phyloP scores from a whole-genome alignment of 2,888 invertebrate species.

The Netelia fuscicornis region DNA sequence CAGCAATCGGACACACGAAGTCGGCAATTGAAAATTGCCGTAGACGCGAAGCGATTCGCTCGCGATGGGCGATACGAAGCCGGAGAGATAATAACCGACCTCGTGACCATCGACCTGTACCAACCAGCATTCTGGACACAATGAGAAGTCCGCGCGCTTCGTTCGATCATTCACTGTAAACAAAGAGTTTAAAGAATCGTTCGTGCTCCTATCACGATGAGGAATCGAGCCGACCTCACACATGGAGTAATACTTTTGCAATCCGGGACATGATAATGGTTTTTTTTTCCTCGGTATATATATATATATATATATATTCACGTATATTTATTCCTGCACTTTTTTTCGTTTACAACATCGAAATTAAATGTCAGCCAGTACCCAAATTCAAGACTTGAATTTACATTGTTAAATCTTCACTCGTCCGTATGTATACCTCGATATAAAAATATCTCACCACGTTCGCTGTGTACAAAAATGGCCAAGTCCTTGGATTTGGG shows the following conservation, averaged over 20 bases:
- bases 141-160: conserved; percentile 15
- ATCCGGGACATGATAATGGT: conserved; percentile 1
- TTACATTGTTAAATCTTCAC: conserved; percentile 13
- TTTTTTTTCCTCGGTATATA: background rate
- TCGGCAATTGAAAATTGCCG: conserved; percentile 47
- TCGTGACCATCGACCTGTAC: conserved; percentile 52
- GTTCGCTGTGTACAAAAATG: too few species aligned
- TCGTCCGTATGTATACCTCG: background rate
- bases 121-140: conserved; percentile 19
- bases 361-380: background rate
- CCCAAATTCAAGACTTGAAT: background rate
- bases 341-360: conserved; percentile 1
- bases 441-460: too few species aligned
- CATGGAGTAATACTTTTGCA: conserved; percentile 16
- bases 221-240: conserved; percentile 16
- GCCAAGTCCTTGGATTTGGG: too few species aligned
- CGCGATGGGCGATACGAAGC: conserved; percentile 32
- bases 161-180: conserved; percentile 18
- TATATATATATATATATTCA: too few species aligned
- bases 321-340: background rate
- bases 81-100: conserved; percentile 49
- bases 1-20: conserved; percentile 6
- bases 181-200: conserved; percentile 13
- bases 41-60: conserved; percentile 12
- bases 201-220: background rate